Conservation (phyloP, 2,888 invertebrate species). For the Hipparchia sbordonii region DNA sequence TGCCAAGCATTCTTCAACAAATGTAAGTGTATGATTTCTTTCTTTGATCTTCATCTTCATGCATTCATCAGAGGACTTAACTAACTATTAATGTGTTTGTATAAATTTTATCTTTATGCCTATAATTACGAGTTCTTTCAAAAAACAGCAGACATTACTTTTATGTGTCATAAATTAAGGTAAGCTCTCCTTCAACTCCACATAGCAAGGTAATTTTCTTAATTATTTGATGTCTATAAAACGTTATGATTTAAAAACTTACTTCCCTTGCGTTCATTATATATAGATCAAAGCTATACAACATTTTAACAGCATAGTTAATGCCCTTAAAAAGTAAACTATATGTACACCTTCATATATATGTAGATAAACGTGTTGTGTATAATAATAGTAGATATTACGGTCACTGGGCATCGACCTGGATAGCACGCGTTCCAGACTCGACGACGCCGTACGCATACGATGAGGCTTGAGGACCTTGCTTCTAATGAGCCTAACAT, state of each 20-base stretch:
- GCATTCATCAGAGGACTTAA: not conserved
- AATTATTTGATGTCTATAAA: conserved; percentile 2
- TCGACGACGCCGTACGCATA: conserved; percentile 54
- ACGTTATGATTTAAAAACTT: not conserved
- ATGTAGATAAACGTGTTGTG: conserved; percentile 37
- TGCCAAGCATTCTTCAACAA: not conserved
- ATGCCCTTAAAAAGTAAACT: conserved; percentile 22
- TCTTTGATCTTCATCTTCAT: too few species aligned
- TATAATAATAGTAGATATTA: conserved; percentile 47
- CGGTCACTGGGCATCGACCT: conserved; percentile 66
- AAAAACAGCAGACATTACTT: not conserved
- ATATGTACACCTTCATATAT: conserved; percentile 28
- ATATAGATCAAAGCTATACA: not conserved
- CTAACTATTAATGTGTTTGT: not conserved
- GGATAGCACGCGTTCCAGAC: conserved; percentile 61
- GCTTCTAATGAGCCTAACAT: conserved; percentile 32
- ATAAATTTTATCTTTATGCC: not conserved
- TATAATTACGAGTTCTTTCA: not conserved
- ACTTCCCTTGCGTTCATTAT: conserved; percentile 12
- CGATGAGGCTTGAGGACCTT: conserved; percentile 39
- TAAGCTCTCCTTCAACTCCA: not conserved
- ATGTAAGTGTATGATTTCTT: too few species aligned
- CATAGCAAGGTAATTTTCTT: not conserved
- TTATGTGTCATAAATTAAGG: not conserved
- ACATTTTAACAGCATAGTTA: conserved; percentile 18